These are phyloP conservation scores for Metalampra italica DNA, from an alignment of 2,888 invertebrate species.

Conservation along the genomic window DNA sequence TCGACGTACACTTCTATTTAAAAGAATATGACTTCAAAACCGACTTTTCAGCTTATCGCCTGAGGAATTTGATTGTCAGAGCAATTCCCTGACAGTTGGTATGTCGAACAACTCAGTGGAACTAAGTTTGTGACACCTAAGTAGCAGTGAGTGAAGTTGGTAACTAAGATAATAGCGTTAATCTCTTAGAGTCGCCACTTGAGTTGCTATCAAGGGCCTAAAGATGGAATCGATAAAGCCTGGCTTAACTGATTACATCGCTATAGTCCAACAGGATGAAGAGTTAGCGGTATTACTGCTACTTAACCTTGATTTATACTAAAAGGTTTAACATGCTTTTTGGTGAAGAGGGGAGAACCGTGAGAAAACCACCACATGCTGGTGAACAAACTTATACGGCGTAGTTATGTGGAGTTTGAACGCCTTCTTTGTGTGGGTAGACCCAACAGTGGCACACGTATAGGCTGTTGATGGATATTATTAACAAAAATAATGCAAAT, in stretches of 20 bases:
- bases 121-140: constrained; percentile 43
- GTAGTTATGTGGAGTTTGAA: too few relatives aligned
- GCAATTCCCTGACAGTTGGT: constrained; percentile 7
- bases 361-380: too few relatives aligned
- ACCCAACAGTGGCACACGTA: too few relatives aligned
- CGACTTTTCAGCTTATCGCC: neutral
- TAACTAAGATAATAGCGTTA: constrained; percentile 55
- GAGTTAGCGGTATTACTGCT: constrained; percentile 8
- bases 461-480: too few relatives aligned
- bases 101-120: constrained; percentile 25
- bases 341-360: too few relatives aligned
- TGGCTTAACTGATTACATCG: constrained; percentile 34
- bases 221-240: constrained; percentile 53
- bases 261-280: constrained; percentile 9
- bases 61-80: neutral
- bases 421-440: too few relatives aligned
- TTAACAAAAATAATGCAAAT: too few relatives aligned
- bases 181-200: constrained; percentile 51
- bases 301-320: neutral
- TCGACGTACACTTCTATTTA: neutral
- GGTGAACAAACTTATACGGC: too few relatives aligned
- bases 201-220: constrained; percentile 18
- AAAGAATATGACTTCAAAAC: neutral
- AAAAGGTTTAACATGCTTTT: too few relatives aligned
- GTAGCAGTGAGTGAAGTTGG: constrained; percentile 50